Evolutionary conservation across 92 coral and sea anemone genomes (phyloP), one percentile per base, ranked within the genome.

Genomic region (Epizoanthus fatuus): DNA sequence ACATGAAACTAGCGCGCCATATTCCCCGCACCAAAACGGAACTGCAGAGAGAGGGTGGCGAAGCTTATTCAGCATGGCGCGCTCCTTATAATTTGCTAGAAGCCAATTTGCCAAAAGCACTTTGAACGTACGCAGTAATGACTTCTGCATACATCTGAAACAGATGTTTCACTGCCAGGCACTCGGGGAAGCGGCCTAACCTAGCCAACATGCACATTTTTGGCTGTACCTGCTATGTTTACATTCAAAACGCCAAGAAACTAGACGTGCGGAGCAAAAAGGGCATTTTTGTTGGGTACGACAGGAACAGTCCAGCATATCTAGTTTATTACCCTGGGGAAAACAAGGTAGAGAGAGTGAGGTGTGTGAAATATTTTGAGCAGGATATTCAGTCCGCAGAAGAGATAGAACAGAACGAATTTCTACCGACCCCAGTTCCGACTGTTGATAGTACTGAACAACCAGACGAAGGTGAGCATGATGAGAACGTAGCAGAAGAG

Each of bases 241-340:
- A 72, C 68, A 66, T 85, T 45, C 89, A 85, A 51, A 85, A 85
- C 13, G 89, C 89, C 14, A 85, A 85, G 60, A 85, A 74, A 39
- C 17, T 75, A 76, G 89, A 62, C 4, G 83, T 69, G 69, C 84
- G 70, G 35, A 63, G 84, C 70, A 75, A 85, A 56, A 65, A 52
- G 62, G 89, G 84, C 11, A 39, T 85, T 64, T 85, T 65, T 63
- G 56, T 85, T n/a, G 84, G 89, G 29, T 85, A 85, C 58, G 89
- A 85, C 76, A 76, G 47, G 62, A 66, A 75, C 40, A 75, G 89
- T 53, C 77, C 76, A 10, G 84, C 89, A 7, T 76, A 75, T 47
- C 81, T 85, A 62, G 84, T 85, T 59, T 85, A 72, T 75, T 85
- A 85, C 68, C 86, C 79, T 15, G 72, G 35, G 74, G 74, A 47